Evolutionary conservation across 2,888 invertebrate species (phyloP), one percentile per base, ranked within the genome.

Genomic region (Ceramica pisi): DNA sequence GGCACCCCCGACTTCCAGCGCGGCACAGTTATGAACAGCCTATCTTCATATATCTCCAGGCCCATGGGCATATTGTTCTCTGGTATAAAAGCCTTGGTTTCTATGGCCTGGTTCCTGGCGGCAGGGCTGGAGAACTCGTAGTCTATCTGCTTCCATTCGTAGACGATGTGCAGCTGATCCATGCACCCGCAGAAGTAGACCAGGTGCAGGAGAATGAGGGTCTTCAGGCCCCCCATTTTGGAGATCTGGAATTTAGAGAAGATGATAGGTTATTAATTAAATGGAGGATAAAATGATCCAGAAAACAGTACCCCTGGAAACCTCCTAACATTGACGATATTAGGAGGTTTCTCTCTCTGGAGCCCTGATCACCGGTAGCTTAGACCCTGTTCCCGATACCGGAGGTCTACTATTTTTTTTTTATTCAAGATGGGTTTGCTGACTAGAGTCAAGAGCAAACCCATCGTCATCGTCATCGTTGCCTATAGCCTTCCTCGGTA

Each of bases 1-100:
- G 98, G 97, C 31, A 98, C 97, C 14, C 98, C 98, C 26, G 93
- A 89, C 86, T 96, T 97, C 98, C 98, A 98, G 82, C 98, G 96
- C 1, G 98, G 98, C 65, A 98, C 96, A 0, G 98, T 97, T 21
- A 98, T 92, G 87, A 98, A 98, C 80, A 98, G 90, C 78, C 97
- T 96, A 79, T 97, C 97, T 56, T 95, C 96, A 82, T 97, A 97
- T 16, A 98, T 97, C 91, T 98, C 98, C 81, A 98, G 82, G 0
- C 98, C 98, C 89, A 98, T 96, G 0, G 98, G 98, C 35, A 98
- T 95, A 79, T 97, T 97, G 90, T 97, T 97, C 88, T 97, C 97
- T 14, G 97, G 97, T 50, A 97, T 96, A 86, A 97, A 98, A 75
- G 94, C 94, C 78, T 96, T 96, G 63, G 92, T 94, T 44, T 95